Conservation (phyloP, 2,888 invertebrate species). For the Latrodectus elegans region DNA sequence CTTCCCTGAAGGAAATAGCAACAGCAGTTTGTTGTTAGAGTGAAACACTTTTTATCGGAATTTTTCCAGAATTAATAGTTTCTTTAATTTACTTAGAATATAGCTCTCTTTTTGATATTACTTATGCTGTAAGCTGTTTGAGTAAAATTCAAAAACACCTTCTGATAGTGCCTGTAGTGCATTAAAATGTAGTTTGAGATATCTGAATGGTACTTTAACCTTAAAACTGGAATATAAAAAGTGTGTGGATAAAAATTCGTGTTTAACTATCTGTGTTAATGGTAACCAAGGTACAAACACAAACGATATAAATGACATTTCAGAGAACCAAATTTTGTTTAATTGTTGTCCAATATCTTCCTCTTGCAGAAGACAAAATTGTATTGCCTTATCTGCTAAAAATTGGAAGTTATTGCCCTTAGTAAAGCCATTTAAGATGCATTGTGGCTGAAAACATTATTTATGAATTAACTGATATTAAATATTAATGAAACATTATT, state of each 20-base stretch:
- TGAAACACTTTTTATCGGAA: no score
- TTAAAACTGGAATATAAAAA: conserved; percentile 11
- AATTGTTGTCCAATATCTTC: no score
- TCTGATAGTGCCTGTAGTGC: background rate
- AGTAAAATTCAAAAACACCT: no score
- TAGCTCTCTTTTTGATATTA: no score
- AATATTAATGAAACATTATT: background rate
- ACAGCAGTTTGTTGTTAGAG: no score
- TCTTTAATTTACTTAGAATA: no score
- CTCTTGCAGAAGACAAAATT: no score
- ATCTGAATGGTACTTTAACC: background rate
- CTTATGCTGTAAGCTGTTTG: no score
- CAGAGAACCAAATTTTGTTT: background rate
- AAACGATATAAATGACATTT: background rate
- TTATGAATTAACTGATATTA: background rate
- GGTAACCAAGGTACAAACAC: background rate
- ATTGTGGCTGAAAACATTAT: conserved; percentile 4
- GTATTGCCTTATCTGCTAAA: no score
- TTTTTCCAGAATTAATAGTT: no score
- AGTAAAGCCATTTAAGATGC: background rate
- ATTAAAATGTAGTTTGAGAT: background rate
- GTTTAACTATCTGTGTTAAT: background rate
- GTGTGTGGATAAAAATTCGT: background rate
- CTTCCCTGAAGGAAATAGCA: background rate
- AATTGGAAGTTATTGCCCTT: background rate